Percentiles rank a stretch among this genome's conserved stretches.
Conservation (phyloP, 2,888 invertebrate genomes). For the Rugalucina vietnamica region DNA sequence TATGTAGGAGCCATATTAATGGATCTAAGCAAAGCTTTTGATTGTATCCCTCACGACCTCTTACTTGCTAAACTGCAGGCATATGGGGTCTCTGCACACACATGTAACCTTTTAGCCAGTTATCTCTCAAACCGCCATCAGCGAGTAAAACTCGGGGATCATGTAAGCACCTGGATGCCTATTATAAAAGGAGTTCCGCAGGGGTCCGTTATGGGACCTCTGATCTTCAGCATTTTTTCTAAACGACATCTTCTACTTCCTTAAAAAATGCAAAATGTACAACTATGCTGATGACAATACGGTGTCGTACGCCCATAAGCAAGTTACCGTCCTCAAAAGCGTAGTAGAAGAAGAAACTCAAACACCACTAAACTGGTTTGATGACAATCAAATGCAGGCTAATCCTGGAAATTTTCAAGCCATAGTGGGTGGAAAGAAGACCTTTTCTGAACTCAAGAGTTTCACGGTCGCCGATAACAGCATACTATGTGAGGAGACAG, state of each 20-base stretch:
- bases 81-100: constrained; percentile 17
- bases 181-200: background rate
- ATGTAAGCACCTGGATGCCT: background rate
- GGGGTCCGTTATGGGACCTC: background rate
- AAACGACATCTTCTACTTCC: background rate
- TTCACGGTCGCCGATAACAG: background rate
- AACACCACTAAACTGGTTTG: background rate
- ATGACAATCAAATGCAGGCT: constrained; percentile 5
- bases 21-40: background rate
- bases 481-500: background rate
- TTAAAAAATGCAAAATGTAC: background rate
- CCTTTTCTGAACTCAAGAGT: background rate
- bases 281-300: background rate
- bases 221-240: background rate
- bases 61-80: background rate
- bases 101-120: constrained; percentile 6
- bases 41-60: background rate
- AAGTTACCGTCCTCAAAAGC: background rate
- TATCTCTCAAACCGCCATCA: constrained; percentile 19
- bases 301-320: background rate
- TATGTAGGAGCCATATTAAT: constrained; percentile 8
- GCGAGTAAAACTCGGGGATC: background rate
- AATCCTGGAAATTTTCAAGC: constrained; percentile 1
- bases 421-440: background rate
- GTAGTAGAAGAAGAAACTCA: background rate